phyloP scores from a whole-genome alignment of 2,888 invertebrate species.

The Neelides folsomi region DNA sequence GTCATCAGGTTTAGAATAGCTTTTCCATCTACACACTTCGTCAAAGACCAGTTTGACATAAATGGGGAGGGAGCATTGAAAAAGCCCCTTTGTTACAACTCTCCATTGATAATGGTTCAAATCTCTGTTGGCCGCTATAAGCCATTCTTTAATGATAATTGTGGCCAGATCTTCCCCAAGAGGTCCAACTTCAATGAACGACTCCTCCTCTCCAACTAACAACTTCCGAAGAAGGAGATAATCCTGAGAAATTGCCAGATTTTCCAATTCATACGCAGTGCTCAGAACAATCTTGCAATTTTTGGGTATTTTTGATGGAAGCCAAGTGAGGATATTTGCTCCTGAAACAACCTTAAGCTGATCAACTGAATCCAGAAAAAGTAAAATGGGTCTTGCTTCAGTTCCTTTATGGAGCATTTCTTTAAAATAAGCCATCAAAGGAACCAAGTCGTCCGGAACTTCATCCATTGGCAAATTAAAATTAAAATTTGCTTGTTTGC shows the following conservation, averaged over 20 bases:
- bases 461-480: conserved; percentile 80
- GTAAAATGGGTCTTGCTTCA: conserved; percentile 66
- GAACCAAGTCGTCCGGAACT: conserved; percentile 91
- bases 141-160: conserved; percentile 72
- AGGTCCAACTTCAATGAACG: conserved; percentile 72
- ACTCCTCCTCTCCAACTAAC: conserved; percentile 71
- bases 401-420: conserved; percentile 72
- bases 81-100: conserved; percentile 81
- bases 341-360: conserved; percentile 88
- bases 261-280: conserved; percentile 73
- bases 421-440: conserved; percentile 90
- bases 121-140: conserved; percentile 74
- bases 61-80: conserved; percentile 84
- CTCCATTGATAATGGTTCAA: conserved; percentile 88
- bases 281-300: conserved; percentile 88
- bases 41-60: conserved; percentile 88
- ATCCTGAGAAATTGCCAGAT: conserved; percentile 73
- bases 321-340: conserved; percentile 89
- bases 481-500: conserved; percentile 90
- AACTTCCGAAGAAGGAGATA: conserved; percentile 72
- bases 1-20: conserved; percentile 85
- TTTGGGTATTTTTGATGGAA: conserved; percentile 76
- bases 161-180: conserved; percentile 86
- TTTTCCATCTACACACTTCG: conserved; percentile 92
- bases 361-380: conserved; percentile 93